Evolutionary conservation across 2,113 vertebrate species (phyloP), one percentile per base, ranked within the genome.

Genomic region (Columbina picui): DNA sequence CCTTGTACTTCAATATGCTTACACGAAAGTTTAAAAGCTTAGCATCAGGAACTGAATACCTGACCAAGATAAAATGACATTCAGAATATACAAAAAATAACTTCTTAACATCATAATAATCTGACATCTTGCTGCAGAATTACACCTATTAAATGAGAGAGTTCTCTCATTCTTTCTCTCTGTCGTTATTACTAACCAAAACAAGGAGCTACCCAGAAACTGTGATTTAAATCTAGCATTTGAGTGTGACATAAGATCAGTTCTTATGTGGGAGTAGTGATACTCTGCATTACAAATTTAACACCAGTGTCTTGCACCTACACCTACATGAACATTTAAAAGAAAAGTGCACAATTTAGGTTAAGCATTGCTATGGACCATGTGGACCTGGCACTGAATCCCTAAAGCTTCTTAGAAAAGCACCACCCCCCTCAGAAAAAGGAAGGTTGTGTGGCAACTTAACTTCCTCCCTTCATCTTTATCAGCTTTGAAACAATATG

Each of bases 201-300:
- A 92, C 39, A 67, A 83, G 49, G 12, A 87, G 23, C 34, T 69
- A 96, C 75, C 86, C 75, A 94, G 89, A 96, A 97, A 96, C 89
- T 70, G 76, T 93, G 97, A 96, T 97, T 97, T 97, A 96, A 90
- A 96, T 93, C 91, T 95, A 94, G 68, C 68, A 79, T 90, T 64
- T 77, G 52, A 87, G 21, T 59, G 53, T 53, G 17, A 95, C 2
- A 23, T 96, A 81, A 97, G 90, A 96, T 76, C 79, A 91, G 86
- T 87, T 96, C 43, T 74, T 85, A 83, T 4, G 96, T 97, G 88
- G 96, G 96, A 94, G 97, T 88, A 95, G 77, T 25, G 78, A 84
- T 91, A 95, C 75, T 87, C 87, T 19, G 49, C 0, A 0, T 60
- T 92, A 90, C 45, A 75, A 88, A 91, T 96, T 95, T 94, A 97